These are phyloP conservation scores for Acrobasis repandana DNA, from an alignment of 2,888 invertebrate species.

Conservation along the genomic window DNA sequence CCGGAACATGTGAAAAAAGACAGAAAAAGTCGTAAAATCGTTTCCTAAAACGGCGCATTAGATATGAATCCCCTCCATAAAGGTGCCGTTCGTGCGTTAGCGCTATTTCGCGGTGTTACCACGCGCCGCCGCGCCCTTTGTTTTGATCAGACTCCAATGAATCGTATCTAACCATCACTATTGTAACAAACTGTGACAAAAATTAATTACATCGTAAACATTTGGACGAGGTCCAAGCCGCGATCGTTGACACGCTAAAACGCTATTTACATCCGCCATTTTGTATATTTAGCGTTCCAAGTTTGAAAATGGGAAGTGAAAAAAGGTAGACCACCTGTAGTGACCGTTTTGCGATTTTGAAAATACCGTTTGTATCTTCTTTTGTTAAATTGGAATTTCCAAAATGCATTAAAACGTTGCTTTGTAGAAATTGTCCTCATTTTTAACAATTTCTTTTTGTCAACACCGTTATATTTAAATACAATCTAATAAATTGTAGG, in stretches of 20 bases:
- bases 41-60: slow-evolving; percentile 1
- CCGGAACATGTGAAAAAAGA: background rate
- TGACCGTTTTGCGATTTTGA: background rate
- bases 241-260: slow-evolving; percentile 20
- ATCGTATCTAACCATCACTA: slow-evolving; percentile 19
- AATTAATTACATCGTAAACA: slow-evolving; percentile 18
- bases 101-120: slow-evolving; percentile 5
- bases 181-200: slow-evolving; percentile 20
- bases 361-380: background rate
- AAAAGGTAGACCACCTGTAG: slow-evolving; percentile 7
- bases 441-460: too few species aligned
- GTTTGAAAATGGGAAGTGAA: slow-evolving; percentile 6
- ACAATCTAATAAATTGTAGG: too few species aligned
- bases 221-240: slow-evolving; percentile 16
- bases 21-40: slow-evolving; percentile 4
- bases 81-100: slow-evolving; percentile 9
- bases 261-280: slow-evolving; percentile 18
- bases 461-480: too few species aligned
- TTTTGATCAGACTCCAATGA: slow-evolving; percentile 22
- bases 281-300: slow-evolving; percentile 10
- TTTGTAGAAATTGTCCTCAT: too few species aligned
- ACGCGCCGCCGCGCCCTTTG: slow-evolving; percentile 19
- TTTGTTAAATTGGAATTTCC: too few species aligned
- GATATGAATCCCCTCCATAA: slow-evolving; percentile 4
- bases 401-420: too few species aligned